phyloP scores from a whole-genome alignment of 2,888 invertebrate genomes.

The Pegoplata infirma region DNA sequence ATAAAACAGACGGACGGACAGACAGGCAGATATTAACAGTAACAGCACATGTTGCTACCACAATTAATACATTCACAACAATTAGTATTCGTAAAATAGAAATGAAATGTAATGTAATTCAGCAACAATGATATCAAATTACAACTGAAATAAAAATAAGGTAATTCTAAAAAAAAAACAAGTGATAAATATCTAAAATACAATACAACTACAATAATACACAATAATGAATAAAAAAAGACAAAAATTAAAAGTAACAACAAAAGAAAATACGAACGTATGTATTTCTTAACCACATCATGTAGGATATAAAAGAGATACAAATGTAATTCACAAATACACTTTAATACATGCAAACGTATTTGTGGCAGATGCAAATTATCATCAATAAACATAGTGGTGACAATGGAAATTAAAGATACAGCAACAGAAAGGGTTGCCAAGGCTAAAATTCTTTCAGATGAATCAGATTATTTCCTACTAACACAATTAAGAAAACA shows the following conservation, averaged over 20 bases:
- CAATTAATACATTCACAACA: constrained; percentile 37
- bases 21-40: not conserved
- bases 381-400: constrained; percentile 23
- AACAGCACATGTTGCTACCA: constrained; percentile 42
- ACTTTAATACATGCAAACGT: constrained; percentile 19
- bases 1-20: too few species aligned
- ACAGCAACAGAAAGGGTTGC: constrained; percentile 3
- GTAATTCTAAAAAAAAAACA: constrained; percentile 3
- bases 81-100: constrained; percentile 31
- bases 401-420: not conserved
- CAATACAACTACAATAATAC: constrained; percentile 28
- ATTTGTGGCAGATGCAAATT: constrained; percentile 46
- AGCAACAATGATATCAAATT: constrained; percentile 60
- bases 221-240: constrained; percentile 4
- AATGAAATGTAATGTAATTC: constrained; percentile 46
- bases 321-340: constrained; percentile 38
- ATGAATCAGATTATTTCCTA: too few species aligned
- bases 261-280: constrained; percentile 49
- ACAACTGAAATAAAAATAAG: constrained; percentile 40
- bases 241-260: constrained; percentile 5
- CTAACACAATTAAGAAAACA: too few species aligned
- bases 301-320: constrained; percentile 45
- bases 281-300: constrained; percentile 52
- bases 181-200: constrained; percentile 48
- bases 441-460: too few species aligned